Evolutionary conservation across 1,140 invertebrate genomes (phyloP), one percentile per base, ranked within the genome.

Genomic region (Drosophila truncata): DNA sequence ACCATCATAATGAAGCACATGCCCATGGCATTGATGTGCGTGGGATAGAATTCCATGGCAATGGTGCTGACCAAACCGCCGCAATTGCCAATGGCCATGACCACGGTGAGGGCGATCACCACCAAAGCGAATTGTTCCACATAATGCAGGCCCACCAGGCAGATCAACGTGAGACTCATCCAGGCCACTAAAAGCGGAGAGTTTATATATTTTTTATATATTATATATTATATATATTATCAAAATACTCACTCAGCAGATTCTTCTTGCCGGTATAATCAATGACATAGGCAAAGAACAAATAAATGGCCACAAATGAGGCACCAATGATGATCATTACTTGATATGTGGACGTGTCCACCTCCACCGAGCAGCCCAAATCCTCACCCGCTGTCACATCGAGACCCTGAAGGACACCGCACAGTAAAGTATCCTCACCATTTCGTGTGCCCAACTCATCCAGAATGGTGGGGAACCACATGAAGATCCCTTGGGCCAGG

Each of bases 1-100:
- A 88, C 82, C 91, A 93, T 93, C 81, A 94, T 91, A 23, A 93
- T 86, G 37, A 93, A 78, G 71, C 93, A 93, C 80, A 94, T 91
- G 49, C 93, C 93, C 93, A 93, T 94, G 20, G 92, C 93, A 72
- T 93, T 93, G 42, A 91, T 81, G 67, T 93, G 71, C 4, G 93
- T 93, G 8, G 93, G 93, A 69, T 93, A 93, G 59, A 93, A 86
- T 46, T 93, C 93, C 54, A 93, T 92, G 16, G 93, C 82, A 8
- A 92, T 90, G 42, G 93, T 91, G 69, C 87, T 91, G 0, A 93
- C 78, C 44, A 93, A 52, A 18, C 91, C 91, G 20, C 93, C 93
- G 31, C 93, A 93, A 23, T 92, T 90, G 8, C 93, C 93, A 20
- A 92, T 80, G 25, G 82, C 80, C 84, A 93, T 81, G 0, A 85